Base-by-base conservation (phyloP, 2,797 vertebrate genomes). In the Hydrophis major region DNA sequence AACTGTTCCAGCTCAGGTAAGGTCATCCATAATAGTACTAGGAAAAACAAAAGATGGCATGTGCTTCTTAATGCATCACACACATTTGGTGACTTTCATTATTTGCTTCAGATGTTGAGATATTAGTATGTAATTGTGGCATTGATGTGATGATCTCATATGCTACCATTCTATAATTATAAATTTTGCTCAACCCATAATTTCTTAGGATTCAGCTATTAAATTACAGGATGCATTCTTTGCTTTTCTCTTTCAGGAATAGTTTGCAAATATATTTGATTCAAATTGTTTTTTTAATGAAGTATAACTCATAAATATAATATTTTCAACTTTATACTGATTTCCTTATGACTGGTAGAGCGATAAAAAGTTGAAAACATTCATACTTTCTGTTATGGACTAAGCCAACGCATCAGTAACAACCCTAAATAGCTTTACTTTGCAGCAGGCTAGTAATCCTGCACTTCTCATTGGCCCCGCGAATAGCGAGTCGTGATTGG, bases 291-390 rank as follows among this genome's bases (percentile, higher is more conserved):
- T 88, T 88, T 86, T 60, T 59, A 93, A n/a, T 0, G 88, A 20
- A 88, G 47, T 93, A 47, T 27, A 92, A 90, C 96, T 90, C 42
- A 95, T 94, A 93, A 93, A 32, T 89, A 37, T 69, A 93, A 2
- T 94, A 42, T 93, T 93, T 86, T 95, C 88, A 60, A 69, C 32
- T 91, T 56, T 93, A 12, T 94, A 61, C 95, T 96, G 56, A 95
- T 94, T 97, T 90, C 66, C 69, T 95, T 42, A 94, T 97, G 95
- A 96, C 94, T 96, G 96, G 97, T 94, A 96, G 61, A 93, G 92
- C 56, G 90, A 94, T 94, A 91, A 96, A 94, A 96, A 97, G 97
- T 94, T 97, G 95, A 97, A 91, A 94, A 37, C 91, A 97, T 97
- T 96, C 96, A 97, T 97, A 94, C 97, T 94, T 37, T 37, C 37